Evolutionary conservation across 2,113 vertebrate genomes (phyloP).

Genomic region (Pollachius pollachius): DNA sequence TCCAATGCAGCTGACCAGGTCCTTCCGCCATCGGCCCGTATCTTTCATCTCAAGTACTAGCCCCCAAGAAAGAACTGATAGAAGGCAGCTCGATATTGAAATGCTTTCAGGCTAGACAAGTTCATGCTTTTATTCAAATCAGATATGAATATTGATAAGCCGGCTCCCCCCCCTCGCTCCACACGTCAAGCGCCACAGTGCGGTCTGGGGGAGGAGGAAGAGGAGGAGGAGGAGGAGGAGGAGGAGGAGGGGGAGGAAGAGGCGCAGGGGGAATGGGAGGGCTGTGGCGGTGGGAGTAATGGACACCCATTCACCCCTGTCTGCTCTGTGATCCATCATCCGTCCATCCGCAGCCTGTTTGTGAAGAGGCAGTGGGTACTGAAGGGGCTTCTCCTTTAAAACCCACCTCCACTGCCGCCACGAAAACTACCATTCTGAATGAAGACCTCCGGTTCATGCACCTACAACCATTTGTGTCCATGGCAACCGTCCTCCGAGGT

Average conservation of each 20-base stretch:
- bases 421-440: conserved; percentile 1
- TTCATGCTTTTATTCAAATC: conserved; percentile 59
- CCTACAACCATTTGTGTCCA: background rate
- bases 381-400: conserved; percentile 35
- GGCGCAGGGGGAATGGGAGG: conserved; percentile 9
- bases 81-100: conserved; percentile 69
- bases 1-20: conserved; percentile 65
- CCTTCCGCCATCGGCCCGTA: conserved; percentile 51
- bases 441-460: conserved; percentile 4
- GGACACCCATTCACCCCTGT: too few relatives aligned
- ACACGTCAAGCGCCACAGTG: conserved; percentile 34
- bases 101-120: conserved; percentile 58
- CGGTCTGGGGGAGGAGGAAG: conserved; percentile 25
- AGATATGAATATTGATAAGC: conserved; percentile 67
- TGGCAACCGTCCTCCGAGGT: background rate
- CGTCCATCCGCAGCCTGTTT: too few relatives aligned
- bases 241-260: conserved; percentile 31
- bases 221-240: conserved; percentile 31
- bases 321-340: too few relatives aligned
- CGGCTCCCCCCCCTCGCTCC: conserved; percentile 18
- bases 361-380: too few relatives aligned
- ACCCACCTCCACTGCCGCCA: background rate
- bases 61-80: conserved; percentile 59
- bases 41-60: conserved; percentile 74
- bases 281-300: background rate